A percentile compares a stretch with the other conserved stretches of the same genome.
Conservation (phyloP, 2,797 vertebrate species). For the Carapus acus region DNA sequence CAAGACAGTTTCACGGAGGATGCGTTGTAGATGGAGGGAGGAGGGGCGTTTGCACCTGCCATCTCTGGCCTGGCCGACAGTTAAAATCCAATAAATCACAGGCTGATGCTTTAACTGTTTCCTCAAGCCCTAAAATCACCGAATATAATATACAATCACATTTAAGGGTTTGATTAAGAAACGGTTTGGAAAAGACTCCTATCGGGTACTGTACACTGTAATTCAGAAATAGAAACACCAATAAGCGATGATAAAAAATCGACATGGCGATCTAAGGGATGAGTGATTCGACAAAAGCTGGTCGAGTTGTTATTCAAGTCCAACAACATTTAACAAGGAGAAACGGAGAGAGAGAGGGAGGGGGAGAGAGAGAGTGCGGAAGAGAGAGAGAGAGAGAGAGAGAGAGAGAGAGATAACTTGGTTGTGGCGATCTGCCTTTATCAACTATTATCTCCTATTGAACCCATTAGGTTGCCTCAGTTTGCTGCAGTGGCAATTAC, state of each 20-base stretch:
- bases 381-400: background rate
- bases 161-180: too few species aligned
- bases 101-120: too few species aligned
- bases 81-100: too few species aligned
- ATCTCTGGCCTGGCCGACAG: background rate
- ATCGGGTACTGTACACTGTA: too few species aligned
- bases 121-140: too few species aligned
- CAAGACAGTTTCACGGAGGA: background rate
- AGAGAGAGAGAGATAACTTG: background rate
- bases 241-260: too few species aligned
- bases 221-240: too few species aligned
- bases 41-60: background rate
- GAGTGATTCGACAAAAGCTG: too few species aligned
- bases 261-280: too few species aligned
- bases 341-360: background rate
- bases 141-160: too few species aligned
- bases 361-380: background rate
- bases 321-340: constrained; percentile 1
- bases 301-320: constrained; percentile 22
- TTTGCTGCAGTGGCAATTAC: background rate
- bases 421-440: background rate
- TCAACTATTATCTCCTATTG: background rate
- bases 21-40: background rate
- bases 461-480: background rate
- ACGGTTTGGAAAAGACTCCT: too few species aligned